Evolutionary conservation across 1,140 invertebrate genomes (phyloP).

Genomic region (Eriosoma lanigerum): DNA sequence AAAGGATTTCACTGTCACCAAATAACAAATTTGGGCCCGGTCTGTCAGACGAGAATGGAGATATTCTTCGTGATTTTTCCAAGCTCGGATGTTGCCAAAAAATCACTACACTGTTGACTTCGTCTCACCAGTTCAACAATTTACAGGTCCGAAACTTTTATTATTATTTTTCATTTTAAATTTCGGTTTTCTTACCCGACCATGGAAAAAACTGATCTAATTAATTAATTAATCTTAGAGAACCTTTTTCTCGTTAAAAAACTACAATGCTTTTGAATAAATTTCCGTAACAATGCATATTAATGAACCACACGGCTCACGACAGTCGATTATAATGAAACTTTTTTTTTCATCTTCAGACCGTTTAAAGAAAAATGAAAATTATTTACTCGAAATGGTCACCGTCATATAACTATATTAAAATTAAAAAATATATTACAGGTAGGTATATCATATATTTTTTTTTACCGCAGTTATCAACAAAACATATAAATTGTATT

Average conservation of each 20-base stretch:
- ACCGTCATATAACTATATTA: too few relatives aligned
- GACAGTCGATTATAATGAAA: background rate
- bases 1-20: slow-evolving; percentile 38
- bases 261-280: background rate
- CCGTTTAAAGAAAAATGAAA: background rate
- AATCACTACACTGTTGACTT: slow-evolving; percentile 57
- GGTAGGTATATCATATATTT: too few relatives aligned
- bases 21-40: slow-evolving; percentile 31
- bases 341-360: too few relatives aligned
- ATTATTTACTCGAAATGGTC: background rate
- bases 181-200: too few relatives aligned
- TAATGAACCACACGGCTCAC: background rate
- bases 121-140: slow-evolving; percentile 71
- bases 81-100: slow-evolving; percentile 42
- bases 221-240: background rate
- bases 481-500: too few relatives aligned
- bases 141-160: slow-evolving; percentile 62
- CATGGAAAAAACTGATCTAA: too few relatives aligned
- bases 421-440: too few relatives aligned
- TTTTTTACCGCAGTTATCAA: too few relatives aligned
- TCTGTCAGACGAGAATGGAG: slow-evolving; percentile 27
- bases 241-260: background rate
- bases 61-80: slow-evolving; percentile 28
- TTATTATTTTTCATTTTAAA: background rate
- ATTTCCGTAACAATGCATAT: background rate